Evolutionary conservation across 2,113 vertebrate genomes (phyloP).

Genomic region (pig (Sus scrofa)): DNA sequence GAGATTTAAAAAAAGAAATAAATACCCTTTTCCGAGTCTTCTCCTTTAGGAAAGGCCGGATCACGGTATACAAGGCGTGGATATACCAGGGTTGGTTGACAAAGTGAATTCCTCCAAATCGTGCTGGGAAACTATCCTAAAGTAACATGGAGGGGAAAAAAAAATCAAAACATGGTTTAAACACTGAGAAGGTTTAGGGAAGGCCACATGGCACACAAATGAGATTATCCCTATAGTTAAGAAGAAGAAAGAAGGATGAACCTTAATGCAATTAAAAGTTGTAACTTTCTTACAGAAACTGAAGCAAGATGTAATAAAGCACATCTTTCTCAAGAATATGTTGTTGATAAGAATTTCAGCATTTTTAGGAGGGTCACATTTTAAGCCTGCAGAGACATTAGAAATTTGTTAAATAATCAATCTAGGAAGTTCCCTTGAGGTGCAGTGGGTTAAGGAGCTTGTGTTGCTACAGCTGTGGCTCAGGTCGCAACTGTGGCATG

Average conservation of each 20-base stretch:
- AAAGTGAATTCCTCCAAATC: constrained; percentile 99
- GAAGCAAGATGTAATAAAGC: constrained; percentile 42
- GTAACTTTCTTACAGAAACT: neutral
- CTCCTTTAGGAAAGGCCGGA: constrained; percentile 98
- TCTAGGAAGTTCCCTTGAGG: too few species aligned
- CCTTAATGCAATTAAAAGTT: neutral
- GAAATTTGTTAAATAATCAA: constrained; percentile 27
- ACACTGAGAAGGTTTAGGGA: neutral
- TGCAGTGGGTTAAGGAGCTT: too few species aligned
- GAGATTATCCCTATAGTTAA: neutral
- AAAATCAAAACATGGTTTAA: neutral
- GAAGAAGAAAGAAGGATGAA: neutral
- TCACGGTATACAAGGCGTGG: constrained; percentile 98
- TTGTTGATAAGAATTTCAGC: neutral
- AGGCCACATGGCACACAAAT: neutral
- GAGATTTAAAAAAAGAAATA: constrained; percentile 32
- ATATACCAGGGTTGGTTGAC: constrained; percentile 99
- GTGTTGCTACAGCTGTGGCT: too few species aligned
- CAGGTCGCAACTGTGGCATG: too few species aligned
- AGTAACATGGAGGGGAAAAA: constrained; percentile 59
- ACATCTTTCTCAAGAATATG: neutral
- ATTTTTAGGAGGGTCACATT: neutral
- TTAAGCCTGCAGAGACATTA: neutral
- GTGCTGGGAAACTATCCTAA: constrained; percentile 98
- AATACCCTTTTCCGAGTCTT: constrained; percentile 98